Conservation (phyloP, 64 coral and sea anemone species). For the Dendrophyllia cribrosa region DNA sequence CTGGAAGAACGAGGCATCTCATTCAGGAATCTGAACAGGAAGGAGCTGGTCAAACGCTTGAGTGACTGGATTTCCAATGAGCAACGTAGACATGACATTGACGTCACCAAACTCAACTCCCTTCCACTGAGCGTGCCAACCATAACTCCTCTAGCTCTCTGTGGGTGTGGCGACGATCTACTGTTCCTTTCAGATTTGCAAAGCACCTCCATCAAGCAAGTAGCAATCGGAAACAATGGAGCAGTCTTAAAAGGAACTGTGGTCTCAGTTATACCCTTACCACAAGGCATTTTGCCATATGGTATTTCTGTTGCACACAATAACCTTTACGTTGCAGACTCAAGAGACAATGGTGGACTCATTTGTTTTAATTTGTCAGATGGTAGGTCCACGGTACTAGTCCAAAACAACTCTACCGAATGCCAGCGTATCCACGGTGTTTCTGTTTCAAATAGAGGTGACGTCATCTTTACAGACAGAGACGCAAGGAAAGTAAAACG, state of each 20-base stretch:
- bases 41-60: neutral
- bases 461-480: constrained; percentile 55
- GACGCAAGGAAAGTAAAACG: constrained; percentile 37
- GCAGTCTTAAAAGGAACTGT: constrained; percentile 22
- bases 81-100: neutral
- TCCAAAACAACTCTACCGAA: constrained; percentile 21
- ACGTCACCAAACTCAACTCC: neutral
- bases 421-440: constrained; percentile 59
- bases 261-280: neutral
- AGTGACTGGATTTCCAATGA: neutral
- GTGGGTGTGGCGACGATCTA: neutral
- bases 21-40: neutral
- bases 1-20: neutral
- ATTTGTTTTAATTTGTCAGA: constrained; percentile 37
- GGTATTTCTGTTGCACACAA: constrained; percentile 41
- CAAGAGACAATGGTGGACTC: constrained; percentile 54
- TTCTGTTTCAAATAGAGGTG: neutral
- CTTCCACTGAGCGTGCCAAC: neutral
- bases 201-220: neutral
- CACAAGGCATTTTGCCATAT: constrained; percentile 35
- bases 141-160: neutral
- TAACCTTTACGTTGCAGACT: constrained; percentile 50
- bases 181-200: constrained; percentile 4
- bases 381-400: constrained; percentile 5
- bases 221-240: neutral